Base-by-base conservation (phyloP, 37 sponge, comb jelly and placozoan genomes). In the Spongia lamella region DNA sequence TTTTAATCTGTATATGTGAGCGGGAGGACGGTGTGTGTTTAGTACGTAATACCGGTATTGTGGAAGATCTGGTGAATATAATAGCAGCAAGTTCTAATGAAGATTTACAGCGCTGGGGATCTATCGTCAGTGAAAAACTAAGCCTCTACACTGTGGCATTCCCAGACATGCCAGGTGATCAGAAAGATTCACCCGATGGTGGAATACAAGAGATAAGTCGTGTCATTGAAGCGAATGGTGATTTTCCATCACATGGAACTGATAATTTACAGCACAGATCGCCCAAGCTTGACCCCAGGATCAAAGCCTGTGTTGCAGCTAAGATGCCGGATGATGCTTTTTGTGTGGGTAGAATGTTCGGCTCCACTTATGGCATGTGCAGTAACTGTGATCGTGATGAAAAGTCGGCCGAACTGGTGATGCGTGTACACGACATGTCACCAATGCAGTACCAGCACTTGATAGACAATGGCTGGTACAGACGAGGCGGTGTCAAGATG, bases 401-500 rank as follows among this genome's bases (percentile, higher is more conserved):
- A 1, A 21, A 53, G n/a, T 88, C 96, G 1, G 86, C 85, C 17
- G 89, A 88, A 73, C 61, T 95, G 40, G 86, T 92, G 25, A 66
- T 87, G 14, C 79, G 89, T n/a, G 72, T 84, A 1, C 79, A 73
- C 25, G 78, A 83, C 81, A 55, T 95, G 76, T 68, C 89, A 0
- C 86, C 82, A 11, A 35, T 69, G 1, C 93, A 90, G 67, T 95
- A 92, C 61, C 93, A 95, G 71, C n/a, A 66, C 3, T 81, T 95
- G 7, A 69, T 92, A 31, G 72, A 86, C 72, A 68, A 74, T 38
- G 96, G 96, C 34, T 95, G 96, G 96, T 95, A 91, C 38, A 54
- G 96, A 16, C 72, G 96, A 75, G 96, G 96, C 19, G 96, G 89
- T 3, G 90, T 92, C n/a, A 88, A 92, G 78, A 81, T 95, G 89